These are phyloP conservation scores for Sesamia inferens DNA, from an alignment of 2,888 invertebrate genomes.

Conservation along the genomic window DNA sequence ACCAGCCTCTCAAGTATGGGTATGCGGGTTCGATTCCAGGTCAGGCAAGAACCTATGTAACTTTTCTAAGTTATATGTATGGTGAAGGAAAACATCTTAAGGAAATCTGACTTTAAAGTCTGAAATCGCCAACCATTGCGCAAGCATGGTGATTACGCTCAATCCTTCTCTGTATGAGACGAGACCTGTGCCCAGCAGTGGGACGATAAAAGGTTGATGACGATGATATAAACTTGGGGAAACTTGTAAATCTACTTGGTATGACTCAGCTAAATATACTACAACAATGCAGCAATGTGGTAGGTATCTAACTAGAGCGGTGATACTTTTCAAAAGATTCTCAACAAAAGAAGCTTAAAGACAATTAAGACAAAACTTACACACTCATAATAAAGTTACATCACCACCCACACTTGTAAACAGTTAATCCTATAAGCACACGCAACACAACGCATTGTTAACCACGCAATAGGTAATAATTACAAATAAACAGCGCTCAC, in stretches of 20 bases:
- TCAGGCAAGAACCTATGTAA: no score
- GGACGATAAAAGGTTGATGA: no score
- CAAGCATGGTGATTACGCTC: no score
- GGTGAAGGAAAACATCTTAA: no score
- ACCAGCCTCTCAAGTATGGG: no score
- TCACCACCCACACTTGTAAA: background rate
- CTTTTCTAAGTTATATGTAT: no score
- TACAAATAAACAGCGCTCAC: slow-evolving; percentile 39
- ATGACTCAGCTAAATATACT: background rate
- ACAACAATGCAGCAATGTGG: background rate
- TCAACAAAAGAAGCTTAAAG: background rate
- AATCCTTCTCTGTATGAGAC: no score
- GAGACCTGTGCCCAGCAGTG: no score
- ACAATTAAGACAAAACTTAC: background rate
- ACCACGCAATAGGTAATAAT: slow-evolving; percentile 34
- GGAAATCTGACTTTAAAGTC: no score
- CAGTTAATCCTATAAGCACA: background rate
- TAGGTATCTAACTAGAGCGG: background rate
- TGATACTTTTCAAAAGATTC: background rate
- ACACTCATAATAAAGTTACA: background rate
- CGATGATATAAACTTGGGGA: no score
- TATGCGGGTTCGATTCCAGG: no score
- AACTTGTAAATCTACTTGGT: background rate
- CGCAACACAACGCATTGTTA: slow-evolving; percentile 5
- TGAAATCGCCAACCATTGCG: no score